A percentile compares a stretch with the other conserved stretches of the same genome.
phyloP scores from a whole-genome alignment of 1,140 invertebrate genomes.

The Drosophila pallidifrons region DNA sequence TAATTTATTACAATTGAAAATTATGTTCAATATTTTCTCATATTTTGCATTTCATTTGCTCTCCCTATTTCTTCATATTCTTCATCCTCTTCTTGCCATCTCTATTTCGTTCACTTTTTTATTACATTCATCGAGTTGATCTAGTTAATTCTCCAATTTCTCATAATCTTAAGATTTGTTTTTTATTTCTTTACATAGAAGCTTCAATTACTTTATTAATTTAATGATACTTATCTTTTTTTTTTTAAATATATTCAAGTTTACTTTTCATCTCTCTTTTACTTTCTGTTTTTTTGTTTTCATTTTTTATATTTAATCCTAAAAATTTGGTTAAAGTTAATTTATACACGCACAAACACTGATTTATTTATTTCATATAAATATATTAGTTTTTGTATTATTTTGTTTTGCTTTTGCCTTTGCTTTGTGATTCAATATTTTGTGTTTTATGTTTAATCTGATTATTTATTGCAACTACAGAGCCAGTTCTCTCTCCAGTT shows the following conservation, averaged over 20 bases:
- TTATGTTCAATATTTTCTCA: slow-evolving; percentile 77
- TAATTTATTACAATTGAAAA: slow-evolving; percentile 83
- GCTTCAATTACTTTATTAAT: slow-evolving; percentile 82
- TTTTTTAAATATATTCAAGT: slow-evolving; percentile 72
- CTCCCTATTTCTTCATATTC: slow-evolving; percentile 23
- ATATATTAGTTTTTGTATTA: slow-evolving; percentile 63
- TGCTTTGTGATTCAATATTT: slow-evolving; percentile 24
- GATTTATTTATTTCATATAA: slow-evolving; percentile 77
- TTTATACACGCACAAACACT: slow-evolving; percentile 83
- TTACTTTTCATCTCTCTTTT: slow-evolving; percentile 53
- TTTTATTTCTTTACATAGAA: slow-evolving; percentile 84
- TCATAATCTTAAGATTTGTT: slow-evolving; percentile 51
- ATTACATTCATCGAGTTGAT: slow-evolving; percentile 36
- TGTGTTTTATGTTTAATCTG: slow-evolving; percentile 41
- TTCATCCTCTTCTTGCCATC: neutral
- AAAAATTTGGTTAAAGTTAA: slow-evolving; percentile 81
- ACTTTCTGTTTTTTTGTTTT: slow-evolving; percentile 22
- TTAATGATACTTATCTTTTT: slow-evolving; percentile 73
- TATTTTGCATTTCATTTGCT: slow-evolving; percentile 47
- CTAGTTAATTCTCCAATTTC: slow-evolving; percentile 39
- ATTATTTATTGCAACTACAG: slow-evolving; percentile 46
- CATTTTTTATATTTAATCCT: slow-evolving; percentile 62
- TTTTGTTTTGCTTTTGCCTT: slow-evolving; percentile 30
- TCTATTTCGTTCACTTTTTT: slow-evolving; percentile 5
- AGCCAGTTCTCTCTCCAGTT: slow-evolving; percentile 52